Percentiles rank a stretch among this genome's conserved stretches.
Conservation (phyloP, 2,113 vertebrate genomes). For the Camarhynchus parvulus region DNA sequence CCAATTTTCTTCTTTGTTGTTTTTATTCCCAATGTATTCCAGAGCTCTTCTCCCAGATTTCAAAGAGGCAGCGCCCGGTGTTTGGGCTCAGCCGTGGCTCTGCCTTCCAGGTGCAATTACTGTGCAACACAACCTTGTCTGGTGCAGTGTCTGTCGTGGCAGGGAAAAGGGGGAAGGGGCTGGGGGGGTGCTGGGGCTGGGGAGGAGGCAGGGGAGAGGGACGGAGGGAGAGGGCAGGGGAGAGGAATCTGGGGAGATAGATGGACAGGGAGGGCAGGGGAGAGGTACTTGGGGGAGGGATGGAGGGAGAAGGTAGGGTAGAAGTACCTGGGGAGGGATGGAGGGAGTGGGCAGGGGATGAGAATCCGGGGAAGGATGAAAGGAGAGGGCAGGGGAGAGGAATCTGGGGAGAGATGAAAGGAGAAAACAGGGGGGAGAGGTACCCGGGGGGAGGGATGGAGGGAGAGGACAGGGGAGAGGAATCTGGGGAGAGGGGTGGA, state of each 20-base stretch:
- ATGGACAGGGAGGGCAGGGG: too few species aligned
- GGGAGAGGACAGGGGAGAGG: too few species aligned
- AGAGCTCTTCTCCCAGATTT: constrained; percentile 8
- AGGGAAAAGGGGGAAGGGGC: not conserved
- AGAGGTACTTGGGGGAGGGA: fast-evolving
- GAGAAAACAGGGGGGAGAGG: not conserved
- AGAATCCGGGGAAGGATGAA: fast-evolving
- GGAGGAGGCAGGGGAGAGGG: not conserved
- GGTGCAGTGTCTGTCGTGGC: not conserved
- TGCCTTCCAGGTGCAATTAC: constrained; percentile 70
- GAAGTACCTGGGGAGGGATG: fast-evolving
- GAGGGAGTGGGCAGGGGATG: too few species aligned
- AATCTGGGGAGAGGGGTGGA: too few species aligned
- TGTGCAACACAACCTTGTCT: constrained; percentile 61
- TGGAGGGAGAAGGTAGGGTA: not conserved
- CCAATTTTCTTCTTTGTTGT: constrained; percentile 60
- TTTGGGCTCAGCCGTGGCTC: not conserved
- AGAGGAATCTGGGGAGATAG: not conserved
- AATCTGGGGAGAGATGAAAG: too few species aligned
- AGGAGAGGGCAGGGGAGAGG: fast-evolving
- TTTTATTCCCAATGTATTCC: constrained; percentile 25
- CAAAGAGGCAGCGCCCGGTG: constrained; percentile 23
- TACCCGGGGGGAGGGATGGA: too few species aligned
- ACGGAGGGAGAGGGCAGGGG: not conserved
- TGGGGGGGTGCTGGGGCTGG: fast-evolving